A percentile compares a stretch with the other conserved stretches of the same genome.
These are phyloP conservation scores for Poecilia wingei DNA, from an alignment of 2,797 vertebrate species.

Conservation along the genomic window DNA sequence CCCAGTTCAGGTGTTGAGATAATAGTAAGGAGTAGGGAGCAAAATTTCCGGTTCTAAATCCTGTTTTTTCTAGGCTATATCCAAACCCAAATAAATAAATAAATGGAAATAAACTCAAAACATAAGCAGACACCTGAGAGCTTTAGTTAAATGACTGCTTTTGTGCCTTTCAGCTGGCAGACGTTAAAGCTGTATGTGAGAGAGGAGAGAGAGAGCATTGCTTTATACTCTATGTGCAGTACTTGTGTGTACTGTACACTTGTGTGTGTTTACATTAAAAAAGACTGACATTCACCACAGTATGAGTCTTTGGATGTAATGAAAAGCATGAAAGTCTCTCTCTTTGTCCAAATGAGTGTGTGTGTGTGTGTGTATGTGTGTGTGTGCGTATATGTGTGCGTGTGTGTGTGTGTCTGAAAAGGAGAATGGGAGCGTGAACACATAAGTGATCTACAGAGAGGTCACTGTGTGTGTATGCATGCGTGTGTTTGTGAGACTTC, in stretches of 20 bases:
- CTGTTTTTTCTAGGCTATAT: neutral
- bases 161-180: neutral
- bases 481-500: conserved; percentile 42
- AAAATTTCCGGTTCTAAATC: neutral
- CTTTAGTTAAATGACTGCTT: neutral
- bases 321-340: neutral
- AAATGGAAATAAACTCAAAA: neutral
- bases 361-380: neutral
- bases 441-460: neutral
- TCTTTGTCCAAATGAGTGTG: neutral
- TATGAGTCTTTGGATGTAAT: conserved; percentile 1
- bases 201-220: neutral
- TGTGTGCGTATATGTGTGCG: neutral
- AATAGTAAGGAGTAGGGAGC: neutral
- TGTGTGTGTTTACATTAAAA: conserved; percentile 1
- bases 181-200: neutral
- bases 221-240: neutral
- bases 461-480: neutral
- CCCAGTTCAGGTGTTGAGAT: neutral
- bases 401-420: neutral
- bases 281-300: neutral
- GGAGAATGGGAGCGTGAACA: neutral
- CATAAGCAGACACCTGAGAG: neutral
- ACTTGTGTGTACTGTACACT: conserved; percentile 2
- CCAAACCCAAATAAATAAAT: neutral